These are phyloP conservation scores for Tragelaphus scriptus DNA, from an alignment of 2,113 vertebrate species.

Conservation along the genomic window DNA sequence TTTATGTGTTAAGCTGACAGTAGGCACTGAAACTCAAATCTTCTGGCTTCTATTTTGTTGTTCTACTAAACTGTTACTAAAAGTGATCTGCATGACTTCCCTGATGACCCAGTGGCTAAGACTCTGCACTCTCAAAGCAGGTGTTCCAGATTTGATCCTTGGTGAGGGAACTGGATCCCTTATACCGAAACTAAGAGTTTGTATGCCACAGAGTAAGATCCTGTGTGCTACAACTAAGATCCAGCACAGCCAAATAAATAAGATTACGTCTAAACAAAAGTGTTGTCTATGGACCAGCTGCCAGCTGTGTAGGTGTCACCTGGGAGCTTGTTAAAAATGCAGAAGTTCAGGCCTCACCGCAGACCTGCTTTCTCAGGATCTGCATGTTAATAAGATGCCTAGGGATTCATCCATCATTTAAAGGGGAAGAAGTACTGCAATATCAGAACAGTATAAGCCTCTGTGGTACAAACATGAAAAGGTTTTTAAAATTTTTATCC, in stretches of 20 bases:
- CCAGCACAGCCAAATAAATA: not conserved
- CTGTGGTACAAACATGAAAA: not conserved
- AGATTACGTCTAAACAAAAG: not conserved
- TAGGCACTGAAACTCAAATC: not conserved
- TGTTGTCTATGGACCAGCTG: not conserved
- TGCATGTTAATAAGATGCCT: constrained; percentile 1
- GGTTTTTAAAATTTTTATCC: not conserved
- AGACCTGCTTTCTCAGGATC: not conserved
- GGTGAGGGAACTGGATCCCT: not conserved
- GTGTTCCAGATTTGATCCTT: not conserved
- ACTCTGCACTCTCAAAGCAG: not conserved
- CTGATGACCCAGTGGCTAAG: not conserved
- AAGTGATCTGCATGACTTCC: not conserved
- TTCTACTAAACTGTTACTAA: not conserved
- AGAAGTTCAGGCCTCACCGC: not conserved
- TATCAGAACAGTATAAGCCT: not conserved
- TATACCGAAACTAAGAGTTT: not conserved
- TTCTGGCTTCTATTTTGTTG: not conserved
- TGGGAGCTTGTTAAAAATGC: not conserved
- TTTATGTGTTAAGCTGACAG: not conserved
- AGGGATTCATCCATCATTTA: not conserved
- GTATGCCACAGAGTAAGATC: not conserved
- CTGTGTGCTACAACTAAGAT: not conserved
- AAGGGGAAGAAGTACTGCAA: not conserved
- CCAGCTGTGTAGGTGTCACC: not conserved